A percentile compares a stretch with the other conserved stretches of the same genome.
Evolutionary conservation across 2,113 vertebrate species (phyloP).

Genomic region (Pollimyrus isidori): DNA sequence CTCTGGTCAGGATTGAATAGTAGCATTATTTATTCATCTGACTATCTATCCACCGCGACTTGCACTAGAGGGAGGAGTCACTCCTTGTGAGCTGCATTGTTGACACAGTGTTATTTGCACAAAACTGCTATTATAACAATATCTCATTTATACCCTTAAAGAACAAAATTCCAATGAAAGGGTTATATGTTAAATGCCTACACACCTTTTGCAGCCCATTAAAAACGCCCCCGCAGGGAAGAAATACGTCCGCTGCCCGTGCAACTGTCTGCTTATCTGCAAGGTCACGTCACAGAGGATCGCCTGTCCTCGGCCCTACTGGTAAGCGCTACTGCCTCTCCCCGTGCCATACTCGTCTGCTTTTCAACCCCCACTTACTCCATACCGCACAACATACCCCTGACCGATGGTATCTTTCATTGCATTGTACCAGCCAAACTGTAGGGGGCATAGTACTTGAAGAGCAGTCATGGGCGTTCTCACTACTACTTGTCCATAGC

Average conservation of each 20-base stretch:
- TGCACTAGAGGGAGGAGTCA: neutral
- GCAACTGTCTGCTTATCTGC: slow-evolving; percentile 87
- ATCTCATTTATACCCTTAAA: neutral
- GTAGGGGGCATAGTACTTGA: neutral
- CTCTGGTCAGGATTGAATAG: neutral
- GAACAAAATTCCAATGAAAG: neutral
- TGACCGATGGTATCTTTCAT: neutral
- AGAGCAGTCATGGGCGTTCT: neutral
- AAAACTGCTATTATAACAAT: neutral
- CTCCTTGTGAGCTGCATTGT: neutral
- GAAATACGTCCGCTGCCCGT: slow-evolving; percentile 84
- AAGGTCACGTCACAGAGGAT: slow-evolving; percentile 86
- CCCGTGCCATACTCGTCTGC: neutral
- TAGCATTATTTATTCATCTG: neutral
- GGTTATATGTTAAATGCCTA: neutral
- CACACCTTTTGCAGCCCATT: slow-evolving; percentile 66
- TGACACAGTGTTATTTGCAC: neutral
- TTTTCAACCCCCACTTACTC: neutral
- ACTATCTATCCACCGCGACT: neutral
- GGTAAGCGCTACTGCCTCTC: slow-evolving; percentile 53
- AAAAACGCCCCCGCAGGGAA: slow-evolving; percentile 85
- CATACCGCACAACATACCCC: neutral
- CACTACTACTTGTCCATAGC: neutral
- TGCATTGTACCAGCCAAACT: neutral
- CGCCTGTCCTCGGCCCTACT: slow-evolving; percentile 79